Evolutionary conservation across 2,797 vertebrate genomes (phyloP).

Genomic region (Enteromius anoplus): DNA sequence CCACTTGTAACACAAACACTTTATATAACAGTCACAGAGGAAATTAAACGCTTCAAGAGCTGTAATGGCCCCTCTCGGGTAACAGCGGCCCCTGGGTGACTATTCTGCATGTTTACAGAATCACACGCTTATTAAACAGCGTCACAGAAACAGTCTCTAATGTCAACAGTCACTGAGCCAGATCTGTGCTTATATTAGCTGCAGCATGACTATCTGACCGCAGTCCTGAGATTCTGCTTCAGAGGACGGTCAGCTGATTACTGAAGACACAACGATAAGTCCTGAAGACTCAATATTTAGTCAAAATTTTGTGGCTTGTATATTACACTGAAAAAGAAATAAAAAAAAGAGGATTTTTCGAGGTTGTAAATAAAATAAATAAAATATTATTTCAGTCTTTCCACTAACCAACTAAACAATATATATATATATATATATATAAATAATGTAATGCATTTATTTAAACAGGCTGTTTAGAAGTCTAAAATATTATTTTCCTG

Average conservation of each 20-base stretch:
- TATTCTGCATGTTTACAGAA: conserved; percentile 22
- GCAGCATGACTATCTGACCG: not conserved
- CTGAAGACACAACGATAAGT: not conserved
- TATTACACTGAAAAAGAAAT: not conserved
- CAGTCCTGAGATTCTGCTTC: conserved; percentile 9
- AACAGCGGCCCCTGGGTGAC: conserved; percentile 19
- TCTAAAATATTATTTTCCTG: not conserved
- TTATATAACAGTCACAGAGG: conserved; percentile 24
- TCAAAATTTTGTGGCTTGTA: not conserved
- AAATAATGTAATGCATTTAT: no score
- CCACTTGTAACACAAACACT: conserved; percentile 2
- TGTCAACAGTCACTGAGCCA: conserved; percentile 16
- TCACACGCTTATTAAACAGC: conserved; percentile 3
- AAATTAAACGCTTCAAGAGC: conserved; percentile 26
- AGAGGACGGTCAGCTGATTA: not conserved
- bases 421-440: no score
- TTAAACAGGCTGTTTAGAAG: not conserved
- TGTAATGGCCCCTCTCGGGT: conserved; percentile 17
- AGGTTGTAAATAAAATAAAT: not conserved
- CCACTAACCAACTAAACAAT: no score
- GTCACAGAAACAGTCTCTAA: conserved; percentile 34
- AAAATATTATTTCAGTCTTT: not conserved
- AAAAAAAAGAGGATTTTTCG: not conserved
- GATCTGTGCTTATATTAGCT: conserved; percentile 41
- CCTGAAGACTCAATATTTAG: not conserved